A percentile compares a stretch with the other conserved stretches of the same genome.
Conservation (phyloP, 2,888 invertebrate genomes). For the Pteria penguin region DNA sequence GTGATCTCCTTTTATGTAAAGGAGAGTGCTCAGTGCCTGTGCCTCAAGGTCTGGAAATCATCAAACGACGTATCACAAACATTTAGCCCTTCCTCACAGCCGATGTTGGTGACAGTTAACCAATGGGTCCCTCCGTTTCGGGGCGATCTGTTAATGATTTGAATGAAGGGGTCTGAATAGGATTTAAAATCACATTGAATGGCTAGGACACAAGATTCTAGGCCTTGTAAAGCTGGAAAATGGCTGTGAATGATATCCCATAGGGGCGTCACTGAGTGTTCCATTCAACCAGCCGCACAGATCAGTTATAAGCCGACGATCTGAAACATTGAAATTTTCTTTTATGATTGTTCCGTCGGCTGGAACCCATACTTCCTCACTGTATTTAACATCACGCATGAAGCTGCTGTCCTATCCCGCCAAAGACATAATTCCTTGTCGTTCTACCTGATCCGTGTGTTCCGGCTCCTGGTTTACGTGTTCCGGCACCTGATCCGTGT, state of each 20-base stretch:
- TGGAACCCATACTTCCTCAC: slow-evolving; percentile 3
- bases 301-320: neutral
- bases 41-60: neutral
- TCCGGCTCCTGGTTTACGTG: no score
- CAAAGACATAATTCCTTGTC: no score
- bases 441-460: no score
- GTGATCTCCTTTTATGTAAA: neutral
- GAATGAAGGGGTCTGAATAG: slow-evolving; percentile 11
- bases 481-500: no score
- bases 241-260: neutral
- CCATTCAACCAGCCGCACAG: slow-evolving; percentile 10
- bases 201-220: neutral
- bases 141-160: slow-evolving; percentile 13
- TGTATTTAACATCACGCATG: neutral
- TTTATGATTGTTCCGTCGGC: neutral
- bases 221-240: no score
- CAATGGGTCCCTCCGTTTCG: neutral
- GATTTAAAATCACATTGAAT: slow-evolving; percentile 4
- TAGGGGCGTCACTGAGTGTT: slow-evolving; percentile 1
- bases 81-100: neutral
- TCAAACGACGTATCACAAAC: neutral
- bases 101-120: slow-evolving; percentile 4
- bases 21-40: neutral
- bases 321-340: slow-evolving; percentile 6
- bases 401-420: neutral